Base-by-base conservation (phyloP, 2,888 invertebrate species). In the Furcula furcula region DNA sequence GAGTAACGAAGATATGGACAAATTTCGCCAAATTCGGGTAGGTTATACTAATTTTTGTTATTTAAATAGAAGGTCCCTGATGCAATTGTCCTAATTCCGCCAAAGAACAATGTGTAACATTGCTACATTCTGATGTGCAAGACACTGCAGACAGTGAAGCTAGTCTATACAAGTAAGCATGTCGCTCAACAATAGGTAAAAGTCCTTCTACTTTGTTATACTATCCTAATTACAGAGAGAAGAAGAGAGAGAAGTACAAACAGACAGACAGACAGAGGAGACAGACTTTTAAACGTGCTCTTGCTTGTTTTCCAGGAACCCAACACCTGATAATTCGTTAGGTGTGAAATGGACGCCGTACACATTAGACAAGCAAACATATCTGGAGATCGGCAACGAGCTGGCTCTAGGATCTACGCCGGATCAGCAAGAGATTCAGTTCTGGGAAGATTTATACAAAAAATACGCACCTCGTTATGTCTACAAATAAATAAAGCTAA, bases 21-120 rank as follows among this genome's bases (percentile, higher is more conserved):
- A 68, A 76, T 36, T 71, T 76, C 16, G 73, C 73, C 21, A 74
- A 71, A 59, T 60, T 46, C 23, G 76, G 76, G 74, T 76, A 40
- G 63, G 68, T 34, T 5, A 6, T 29, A n/a, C 7, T 18, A 3
- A 7, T 2, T 18, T 18, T 18, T 18, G 9, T 20, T 20, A 5
- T 21, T 21, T 21, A 7, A 7, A 21, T 3, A 9, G 11, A 10
- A 4, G n/a, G n/a, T n/a, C n/a, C n/a, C n/a, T n/a, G n/a, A n/a
- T n/a, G n/a, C n/a, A n/a, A n/a, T n/a, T n/a, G n/a, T n/a, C n/a
- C n/a, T n/a, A n/a, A n/a, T n/a, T n/a, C n/a, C n/a, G n/a, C n/a
- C n/a, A n/a, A n/a, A n/a, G n/a, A n/a, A n/a, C n/a, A n/a, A n/a
- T n/a, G n/a, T n/a, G n/a, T n/a, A n/a, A n/a, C n/a, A n/a, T n/a